Evolutionary conservation across 2,113 vertebrate genomes (phyloP), one percentile per base, ranked within the genome.

Genomic region (Scomber scombrus): DNA sequence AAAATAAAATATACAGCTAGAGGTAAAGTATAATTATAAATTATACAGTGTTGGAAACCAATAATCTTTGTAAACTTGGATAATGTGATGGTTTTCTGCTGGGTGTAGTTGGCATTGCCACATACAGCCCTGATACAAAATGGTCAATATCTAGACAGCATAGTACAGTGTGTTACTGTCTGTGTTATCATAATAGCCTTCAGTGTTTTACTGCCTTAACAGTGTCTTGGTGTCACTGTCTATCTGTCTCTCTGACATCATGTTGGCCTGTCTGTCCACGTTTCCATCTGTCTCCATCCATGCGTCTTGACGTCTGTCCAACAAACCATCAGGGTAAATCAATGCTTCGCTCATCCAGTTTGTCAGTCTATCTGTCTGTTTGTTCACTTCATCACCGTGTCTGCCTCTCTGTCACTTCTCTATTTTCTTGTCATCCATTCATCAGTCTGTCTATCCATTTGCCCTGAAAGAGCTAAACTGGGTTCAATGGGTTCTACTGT

Each of bases 341-440:
- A 89, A 85, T 90, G 70, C 75, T 58, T 78, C 64, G 45, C 81
- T 88, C 75, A 52, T 88, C 71, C 76, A 19, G 40, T 91, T 80
- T 72, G 84, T 84, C 85, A 84, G 76, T 86, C 82, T 81, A 67
- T 90, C 85, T 78, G 71, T 78, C 85, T 91, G 85, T 90, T 88
- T 89, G 84, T 76, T 87, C 76, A 78, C 85, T 93, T 90, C 70
- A 90, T 93, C 85, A 80, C 75, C 0, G 2, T 72, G 84, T 84
- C 91, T 80, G 65, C 69, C 75, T 69, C 78, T 81, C 79, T 86
- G 72, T 86, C 88, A 89, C 84, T 87, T 81, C 85, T 91, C 64
- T 63, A 34, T 74, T 75, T 75, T 64, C 79, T 78, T 45, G 2
- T 67, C 60, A 51, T 71, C 57, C 72, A 71, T 79, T 68, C 68